Conservation (phyloP, 2,113 vertebrate species). For the Poecilia latipinna region DNA sequence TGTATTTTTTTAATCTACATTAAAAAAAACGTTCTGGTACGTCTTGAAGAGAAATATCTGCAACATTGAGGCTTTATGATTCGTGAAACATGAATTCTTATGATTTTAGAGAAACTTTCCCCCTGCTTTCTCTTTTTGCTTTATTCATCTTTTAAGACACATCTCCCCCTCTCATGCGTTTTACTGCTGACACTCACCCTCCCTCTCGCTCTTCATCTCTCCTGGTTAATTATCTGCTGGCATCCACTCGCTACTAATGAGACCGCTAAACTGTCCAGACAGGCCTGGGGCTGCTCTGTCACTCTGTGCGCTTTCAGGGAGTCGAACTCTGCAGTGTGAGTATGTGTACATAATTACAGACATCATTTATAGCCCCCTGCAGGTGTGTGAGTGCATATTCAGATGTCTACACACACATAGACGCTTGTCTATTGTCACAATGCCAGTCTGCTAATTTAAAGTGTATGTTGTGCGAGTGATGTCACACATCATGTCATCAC, state of each 20-base stretch:
- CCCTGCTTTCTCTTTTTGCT: slow-evolving; percentile 31
- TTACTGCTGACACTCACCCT: slow-evolving; percentile 54
- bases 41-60: neutral
- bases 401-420: slow-evolving; percentile 41
- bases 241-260: slow-evolving; percentile 75
- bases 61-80: neutral
- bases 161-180: slow-evolving; percentile 36
- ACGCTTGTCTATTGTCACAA: slow-evolving; percentile 15
- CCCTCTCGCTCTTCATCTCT: slow-evolving; percentile 62
- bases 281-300: slow-evolving; percentile 50
- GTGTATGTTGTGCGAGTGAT: slow-evolving; percentile 54
- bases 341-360: slow-evolving; percentile 66
- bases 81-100: neutral
- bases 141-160: slow-evolving; percentile 28
- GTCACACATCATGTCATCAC: slow-evolving; percentile 65
- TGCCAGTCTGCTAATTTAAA: slow-evolving; percentile 54
- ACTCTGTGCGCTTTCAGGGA: slow-evolving; percentile 18
- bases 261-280: slow-evolving; percentile 78
- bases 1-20: neutral
- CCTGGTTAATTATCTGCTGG: slow-evolving; percentile 72
- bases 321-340: slow-evolving; percentile 28
- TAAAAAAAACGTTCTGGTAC: neutral
- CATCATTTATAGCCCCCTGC: slow-evolving; percentile 57
- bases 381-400: slow-evolving; percentile 53
- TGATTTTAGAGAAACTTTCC: neutral